Percentiles rank a stretch among this genome's conserved stretches.
Evolutionary conservation across 2,797 vertebrate genomes (phyloP).

Genomic region (Anguilla anguilla): DNA sequence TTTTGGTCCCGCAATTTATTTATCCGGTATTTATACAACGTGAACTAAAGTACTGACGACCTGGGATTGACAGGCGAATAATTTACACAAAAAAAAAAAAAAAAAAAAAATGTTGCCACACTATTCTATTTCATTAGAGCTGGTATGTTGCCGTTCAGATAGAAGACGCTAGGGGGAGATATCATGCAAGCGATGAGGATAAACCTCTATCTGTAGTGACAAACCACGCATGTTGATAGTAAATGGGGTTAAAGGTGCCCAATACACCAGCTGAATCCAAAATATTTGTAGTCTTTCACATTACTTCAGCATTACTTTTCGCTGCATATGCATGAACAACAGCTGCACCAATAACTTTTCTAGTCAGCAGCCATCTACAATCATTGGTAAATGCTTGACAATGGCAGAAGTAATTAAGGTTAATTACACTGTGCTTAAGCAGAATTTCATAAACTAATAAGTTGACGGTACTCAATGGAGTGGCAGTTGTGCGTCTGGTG

Average conservation of each 20-base stretch:
- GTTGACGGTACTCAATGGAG: neutral
- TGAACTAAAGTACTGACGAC: neutral
- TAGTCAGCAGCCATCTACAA: neutral
- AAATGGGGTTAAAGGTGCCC: neutral
- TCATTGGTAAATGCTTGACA: neutral
- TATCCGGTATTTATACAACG: neutral
- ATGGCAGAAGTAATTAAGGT: neutral
- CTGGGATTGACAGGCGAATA: neutral
- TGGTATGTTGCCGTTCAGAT: neutral
- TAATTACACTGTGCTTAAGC: neutral
- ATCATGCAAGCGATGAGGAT: neutral
- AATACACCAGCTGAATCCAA: neutral
- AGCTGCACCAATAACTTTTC: neutral
- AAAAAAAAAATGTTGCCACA: neutral
- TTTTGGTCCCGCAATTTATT: neutral
- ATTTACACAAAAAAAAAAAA: neutral
- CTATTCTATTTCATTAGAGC: neutral
- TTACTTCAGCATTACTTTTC: neutral
- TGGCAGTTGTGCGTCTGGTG: neutral
- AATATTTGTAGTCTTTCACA: neutral
- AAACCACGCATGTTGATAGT: neutral
- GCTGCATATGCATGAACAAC: neutral
- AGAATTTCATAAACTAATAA: neutral
- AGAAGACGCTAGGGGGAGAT: slow-evolving; percentile 3
- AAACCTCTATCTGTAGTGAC: neutral